phyloP scores from a whole-genome alignment of 2,113 vertebrate genomes.

The Tylochromis polylepis region DNA sequence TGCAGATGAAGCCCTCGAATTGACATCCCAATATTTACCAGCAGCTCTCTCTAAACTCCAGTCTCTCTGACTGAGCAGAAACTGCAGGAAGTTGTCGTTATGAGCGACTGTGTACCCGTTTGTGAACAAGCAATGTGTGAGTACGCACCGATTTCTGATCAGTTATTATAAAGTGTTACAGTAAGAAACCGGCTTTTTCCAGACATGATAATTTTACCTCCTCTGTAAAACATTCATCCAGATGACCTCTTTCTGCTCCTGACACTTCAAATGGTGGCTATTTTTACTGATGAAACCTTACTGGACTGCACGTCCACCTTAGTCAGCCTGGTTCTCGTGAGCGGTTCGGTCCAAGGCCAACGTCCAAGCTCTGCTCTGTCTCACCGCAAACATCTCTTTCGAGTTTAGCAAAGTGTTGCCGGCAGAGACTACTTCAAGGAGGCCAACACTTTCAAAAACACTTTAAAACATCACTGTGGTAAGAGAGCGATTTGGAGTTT shows the following conservation, averaged over 20 bases:
- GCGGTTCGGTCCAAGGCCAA: not conserved
- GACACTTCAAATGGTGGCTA: not conserved
- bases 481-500: slow-evolving; percentile 4
- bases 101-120: not conserved
- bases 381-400: not conserved
- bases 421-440: not conserved
- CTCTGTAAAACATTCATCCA: not conserved
- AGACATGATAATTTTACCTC: not conserved
- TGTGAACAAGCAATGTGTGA: not conserved
- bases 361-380: not conserved
- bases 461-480: not conserved
- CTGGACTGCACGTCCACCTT: not conserved
- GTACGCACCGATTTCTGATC: not conserved
- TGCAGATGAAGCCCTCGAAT: not conserved
- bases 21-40: not conserved
- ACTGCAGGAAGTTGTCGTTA: not conserved
- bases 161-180: not conserved
- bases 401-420: not conserved
- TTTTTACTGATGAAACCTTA: not conserved
- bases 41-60: not conserved
- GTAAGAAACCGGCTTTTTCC: not conserved
- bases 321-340: not conserved
- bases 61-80: not conserved
- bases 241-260: not conserved
- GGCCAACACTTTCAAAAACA: not conserved